Base-by-base conservation (phyloP, 2,113 vertebrate species). In the Egretta garzetta region DNA sequence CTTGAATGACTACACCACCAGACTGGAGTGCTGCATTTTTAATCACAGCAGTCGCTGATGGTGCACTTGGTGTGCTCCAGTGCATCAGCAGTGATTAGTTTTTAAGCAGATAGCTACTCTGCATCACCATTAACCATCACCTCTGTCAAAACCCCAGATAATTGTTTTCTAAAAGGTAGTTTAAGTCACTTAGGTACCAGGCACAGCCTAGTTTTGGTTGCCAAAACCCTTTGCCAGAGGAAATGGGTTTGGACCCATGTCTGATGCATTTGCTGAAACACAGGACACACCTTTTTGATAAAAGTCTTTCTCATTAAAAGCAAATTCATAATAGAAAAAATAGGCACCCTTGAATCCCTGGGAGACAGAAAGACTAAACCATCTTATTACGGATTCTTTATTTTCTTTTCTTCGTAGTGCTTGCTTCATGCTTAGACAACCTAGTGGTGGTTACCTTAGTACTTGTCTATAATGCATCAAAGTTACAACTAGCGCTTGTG, bases 231-330 rank as follows among this genome's bases (percentile, higher is more conserved):
- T 89, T 94, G 66, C 71, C 8, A 8, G 62, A 94, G 86, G 89
- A 97, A 96, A 59, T 93, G 37, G 72, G 18, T 55, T 89, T 93
- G 89, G 63, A 81, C 50, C 45, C 63, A 43, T 1, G 76, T 89
- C 91, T 3, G 2, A 59, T 80, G 45, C 62, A 28, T 87, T 96
- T 91, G 67, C 70, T 96, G 62, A 89, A 91, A 92, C 2, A 9
- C 49, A 76, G 58, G 73, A 66, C 94, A 90, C 84, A 58, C 84
- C 84, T 94, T 85, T 95, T 72, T 91, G 84, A 91, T 96, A 94
- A n/a, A n/a, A n/a, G 53, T 30, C 20, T 71, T 93, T 93, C 75
- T 77, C 26, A 76, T 62, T 93, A 80, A 83, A 89, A 95, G 39
- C 22, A 80, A 88, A 91, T 84, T 91, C 49, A 70, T 96, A 87